phyloP scores from a whole-genome alignment of 2,888 invertebrate genomes.

The Congeria kusceri region DNA sequence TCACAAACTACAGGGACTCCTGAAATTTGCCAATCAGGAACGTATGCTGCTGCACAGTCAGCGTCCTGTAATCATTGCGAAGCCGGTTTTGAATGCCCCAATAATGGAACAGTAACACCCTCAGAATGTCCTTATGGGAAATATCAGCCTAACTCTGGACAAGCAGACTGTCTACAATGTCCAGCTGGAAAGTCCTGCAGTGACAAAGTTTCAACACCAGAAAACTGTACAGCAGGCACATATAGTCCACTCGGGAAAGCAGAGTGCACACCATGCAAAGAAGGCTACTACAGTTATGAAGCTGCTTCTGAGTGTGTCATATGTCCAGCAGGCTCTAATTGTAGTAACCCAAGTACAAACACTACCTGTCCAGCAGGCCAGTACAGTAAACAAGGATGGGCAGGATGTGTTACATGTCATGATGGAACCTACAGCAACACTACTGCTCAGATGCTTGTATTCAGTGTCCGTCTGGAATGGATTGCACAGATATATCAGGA shows the following conservation, averaged over 20 bases:
- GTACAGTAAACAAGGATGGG: constrained; percentile 51
- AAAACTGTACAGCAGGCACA: constrained; percentile 41
- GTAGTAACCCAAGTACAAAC: constrained; percentile 45
- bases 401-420: constrained; percentile 47
- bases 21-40: not conserved
- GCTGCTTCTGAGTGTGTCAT: constrained; percentile 31
- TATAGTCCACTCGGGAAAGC: constrained; percentile 65
- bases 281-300: constrained; percentile 36
- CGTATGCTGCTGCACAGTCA: not conserved
- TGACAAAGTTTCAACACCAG: not conserved
- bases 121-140: not conserved
- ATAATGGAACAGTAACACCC: not conserved
- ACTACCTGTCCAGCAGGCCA: constrained; percentile 65
- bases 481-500: constrained; percentile 34
- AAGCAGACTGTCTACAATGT: constrained; percentile 70
- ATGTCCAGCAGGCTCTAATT: constrained; percentile 63
- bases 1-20: not conserved
- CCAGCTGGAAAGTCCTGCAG: constrained; percentile 70
- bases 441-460: constrained; percentile 48
- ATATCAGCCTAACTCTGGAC: constrained; percentile 9
- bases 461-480: constrained; percentile 59
- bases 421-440: constrained; percentile 67
- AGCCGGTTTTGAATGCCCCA: not conserved
- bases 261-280: constrained; percentile 10
- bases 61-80: not conserved